Conservation (phyloP, 2,888 invertebrate species). For the Limenitis arthemis region DNA sequence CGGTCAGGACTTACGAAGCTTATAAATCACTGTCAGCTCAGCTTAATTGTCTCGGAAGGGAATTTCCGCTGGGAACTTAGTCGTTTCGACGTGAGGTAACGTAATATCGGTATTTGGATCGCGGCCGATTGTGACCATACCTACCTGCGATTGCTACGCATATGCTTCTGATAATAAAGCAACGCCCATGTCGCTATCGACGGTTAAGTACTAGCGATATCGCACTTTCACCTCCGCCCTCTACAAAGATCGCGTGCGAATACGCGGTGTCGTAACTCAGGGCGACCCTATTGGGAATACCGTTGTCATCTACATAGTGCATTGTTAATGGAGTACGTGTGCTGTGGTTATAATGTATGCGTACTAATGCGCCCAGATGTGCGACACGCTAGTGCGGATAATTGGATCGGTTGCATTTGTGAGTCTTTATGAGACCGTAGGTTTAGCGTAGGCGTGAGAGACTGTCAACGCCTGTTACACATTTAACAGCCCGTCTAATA, state of each 20-base stretch:
- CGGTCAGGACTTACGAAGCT: conserved; percentile 19
- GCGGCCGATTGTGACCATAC: conserved; percentile 19
- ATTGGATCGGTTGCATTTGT: conserved; percentile 10
- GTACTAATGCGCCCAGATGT: not conserved
- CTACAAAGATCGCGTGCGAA: conserved; percentile 43
- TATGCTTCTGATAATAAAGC: conserved; percentile 26
- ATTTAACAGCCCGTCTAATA: no score
- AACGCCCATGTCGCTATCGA: conserved; percentile 37
- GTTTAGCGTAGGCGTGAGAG: not conserved
- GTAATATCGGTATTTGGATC: conserved; percentile 12
- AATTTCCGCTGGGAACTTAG: conserved; percentile 3
- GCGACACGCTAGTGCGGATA: not conserved
- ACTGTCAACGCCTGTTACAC: no score
- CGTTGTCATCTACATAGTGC: conserved; percentile 18
- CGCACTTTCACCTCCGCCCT: conserved; percentile 59
- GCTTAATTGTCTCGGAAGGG: conserved; percentile 24
- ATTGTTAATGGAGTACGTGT: conserved; percentile 10
- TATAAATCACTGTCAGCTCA: conserved; percentile 31
- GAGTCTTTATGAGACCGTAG: not conserved
- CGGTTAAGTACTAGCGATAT: conserved; percentile 33
- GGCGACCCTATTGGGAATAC: conserved; percentile 30
- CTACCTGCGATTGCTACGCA: conserved; percentile 17
- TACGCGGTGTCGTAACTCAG: conserved; percentile 38
- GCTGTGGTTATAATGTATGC: not conserved
- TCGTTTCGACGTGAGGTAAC: not conserved